These are phyloP conservation scores for Pseudoatta argentina DNA, from an alignment of 1,140 invertebrate species.

Conservation along the genomic window DNA sequence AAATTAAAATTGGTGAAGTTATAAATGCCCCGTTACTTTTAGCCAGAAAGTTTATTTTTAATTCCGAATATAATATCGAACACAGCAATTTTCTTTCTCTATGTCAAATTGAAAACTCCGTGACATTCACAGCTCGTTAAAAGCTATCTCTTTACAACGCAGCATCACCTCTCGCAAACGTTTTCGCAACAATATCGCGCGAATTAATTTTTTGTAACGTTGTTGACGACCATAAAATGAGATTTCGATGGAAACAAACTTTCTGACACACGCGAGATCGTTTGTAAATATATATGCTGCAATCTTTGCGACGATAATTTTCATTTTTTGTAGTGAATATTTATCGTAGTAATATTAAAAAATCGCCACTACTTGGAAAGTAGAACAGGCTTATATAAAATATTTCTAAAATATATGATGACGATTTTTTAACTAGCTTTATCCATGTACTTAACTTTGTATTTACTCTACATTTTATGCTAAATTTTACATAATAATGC, in stretches of 20 bases:
- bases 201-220: constrained; percentile 42
- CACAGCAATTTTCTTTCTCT: neutral
- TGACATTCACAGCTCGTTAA: constrained; percentile 15
- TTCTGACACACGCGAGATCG: constrained; percentile 13
- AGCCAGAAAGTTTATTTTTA: neutral
- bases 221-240: constrained; percentile 37
- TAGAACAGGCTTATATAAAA: neutral
- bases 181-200: constrained; percentile 25
- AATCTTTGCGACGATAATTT: neutral
- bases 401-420: neutral
- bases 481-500: neutral
- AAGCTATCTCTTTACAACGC: constrained; percentile 6
- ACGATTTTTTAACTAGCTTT: neutral
- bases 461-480: neutral
- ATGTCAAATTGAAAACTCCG: neutral
- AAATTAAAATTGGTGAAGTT: neutral
- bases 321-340: constrained; percentile 41
- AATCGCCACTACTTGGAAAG: constrained; percentile 13
- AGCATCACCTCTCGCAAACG: neutral
- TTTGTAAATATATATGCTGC: constrained; percentile 11
- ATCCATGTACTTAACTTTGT: neutral
- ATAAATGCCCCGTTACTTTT: neutral
- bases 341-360: constrained; percentile 7
- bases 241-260: constrained; percentile 39
- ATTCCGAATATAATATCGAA: neutral